phyloP scores from a whole-genome alignment of 2,888 invertebrate species.

The Leucophora obtusa region DNA sequence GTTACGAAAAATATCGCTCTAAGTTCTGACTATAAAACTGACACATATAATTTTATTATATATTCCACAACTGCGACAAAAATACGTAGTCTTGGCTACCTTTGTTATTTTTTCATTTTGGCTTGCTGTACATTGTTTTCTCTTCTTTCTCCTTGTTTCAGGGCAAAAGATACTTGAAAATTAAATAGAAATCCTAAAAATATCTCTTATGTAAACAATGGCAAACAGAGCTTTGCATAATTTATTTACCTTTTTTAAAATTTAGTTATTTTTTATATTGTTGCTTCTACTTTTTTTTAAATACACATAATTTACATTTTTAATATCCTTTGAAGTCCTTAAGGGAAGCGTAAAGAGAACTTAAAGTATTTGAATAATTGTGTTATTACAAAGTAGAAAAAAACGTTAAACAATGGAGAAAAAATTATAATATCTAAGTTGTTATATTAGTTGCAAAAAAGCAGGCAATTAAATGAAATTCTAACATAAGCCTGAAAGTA shows the following conservation, averaged over 20 bases:
- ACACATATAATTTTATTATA: no score
- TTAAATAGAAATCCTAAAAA: neutral
- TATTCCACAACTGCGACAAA: no score
- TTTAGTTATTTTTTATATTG: neutral
- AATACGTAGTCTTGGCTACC: neutral
- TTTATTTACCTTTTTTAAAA: slow-evolving; percentile 39
- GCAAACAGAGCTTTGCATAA: slow-evolving; percentile 51
- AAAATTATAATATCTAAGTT: neutral
- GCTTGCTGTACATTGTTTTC: neutral
- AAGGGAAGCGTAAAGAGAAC: slow-evolving; percentile 16
- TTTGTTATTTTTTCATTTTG: neutral
- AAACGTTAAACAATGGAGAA: neutral
- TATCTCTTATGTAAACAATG: slow-evolving; percentile 40
- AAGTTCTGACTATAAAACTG: no score
- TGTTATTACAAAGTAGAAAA: neutral
- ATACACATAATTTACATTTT: slow-evolving; percentile 54
- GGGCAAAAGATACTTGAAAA: slow-evolving; percentile 25
- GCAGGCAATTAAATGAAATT: slow-evolving; percentile 12
- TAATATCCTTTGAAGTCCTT: slow-evolving; percentile 32
- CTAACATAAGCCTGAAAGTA: slow-evolving; percentile 12
- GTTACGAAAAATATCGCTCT: no score
- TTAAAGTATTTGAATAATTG: slow-evolving; percentile 1
- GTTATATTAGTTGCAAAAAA: neutral
- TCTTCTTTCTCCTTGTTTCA: neutral
- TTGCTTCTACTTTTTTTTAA: neutral